Percentiles rank a stretch among this genome's conserved stretches.
Evolutionary conservation across 2,113 vertebrate species (phyloP).

Genomic region (Colistium nudipinnis): DNA sequence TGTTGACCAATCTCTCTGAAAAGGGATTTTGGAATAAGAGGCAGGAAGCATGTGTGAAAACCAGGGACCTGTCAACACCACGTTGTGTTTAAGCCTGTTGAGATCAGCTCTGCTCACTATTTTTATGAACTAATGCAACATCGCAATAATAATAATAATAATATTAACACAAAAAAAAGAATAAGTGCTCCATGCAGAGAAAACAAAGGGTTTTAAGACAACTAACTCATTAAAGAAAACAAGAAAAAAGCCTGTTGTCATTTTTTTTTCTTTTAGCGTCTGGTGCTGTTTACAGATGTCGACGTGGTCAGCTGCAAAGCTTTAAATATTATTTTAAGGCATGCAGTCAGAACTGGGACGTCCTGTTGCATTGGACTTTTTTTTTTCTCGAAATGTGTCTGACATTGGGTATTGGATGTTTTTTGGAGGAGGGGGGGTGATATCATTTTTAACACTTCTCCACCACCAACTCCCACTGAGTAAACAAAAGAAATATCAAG

Average conservation of each 20-base stretch:
- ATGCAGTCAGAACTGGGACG: conserved; percentile 69
- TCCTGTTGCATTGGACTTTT: conserved; percentile 66
- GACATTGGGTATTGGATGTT: too few relatives aligned
- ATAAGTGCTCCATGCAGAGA: conserved; percentile 85
- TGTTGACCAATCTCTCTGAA: conserved; percentile 69
- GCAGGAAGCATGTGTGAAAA: conserved; percentile 62
- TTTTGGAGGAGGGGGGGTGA: too few relatives aligned
- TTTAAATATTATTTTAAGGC: conserved; percentile 68
- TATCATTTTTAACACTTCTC: conserved; percentile 47
- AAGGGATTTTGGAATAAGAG: conserved; percentile 70
- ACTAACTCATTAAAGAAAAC: conserved; percentile 32
- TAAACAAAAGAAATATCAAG: conserved; percentile 26
- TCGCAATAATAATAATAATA: conserved; percentile 45
- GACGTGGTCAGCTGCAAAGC: conserved; percentile 70
- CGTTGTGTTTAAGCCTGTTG: conserved; percentile 55
- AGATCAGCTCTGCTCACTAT: conserved; percentile 59
- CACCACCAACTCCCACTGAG: conserved; percentile 55
- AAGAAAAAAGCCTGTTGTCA: conserved; percentile 52
- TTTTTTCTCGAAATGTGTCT: conserved; percentile 52
- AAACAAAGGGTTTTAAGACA: conserved; percentile 57
- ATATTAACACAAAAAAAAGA: conserved; percentile 61
- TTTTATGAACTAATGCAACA: conserved; percentile 45
- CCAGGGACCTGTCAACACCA: conserved; percentile 77
- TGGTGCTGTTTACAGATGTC: conserved; percentile 69
- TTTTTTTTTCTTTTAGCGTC: conserved; percentile 63